Evolutionary conservation across 2,888 invertebrate species (phyloP).

Genomic region (Thelaira solivaga): DNA sequence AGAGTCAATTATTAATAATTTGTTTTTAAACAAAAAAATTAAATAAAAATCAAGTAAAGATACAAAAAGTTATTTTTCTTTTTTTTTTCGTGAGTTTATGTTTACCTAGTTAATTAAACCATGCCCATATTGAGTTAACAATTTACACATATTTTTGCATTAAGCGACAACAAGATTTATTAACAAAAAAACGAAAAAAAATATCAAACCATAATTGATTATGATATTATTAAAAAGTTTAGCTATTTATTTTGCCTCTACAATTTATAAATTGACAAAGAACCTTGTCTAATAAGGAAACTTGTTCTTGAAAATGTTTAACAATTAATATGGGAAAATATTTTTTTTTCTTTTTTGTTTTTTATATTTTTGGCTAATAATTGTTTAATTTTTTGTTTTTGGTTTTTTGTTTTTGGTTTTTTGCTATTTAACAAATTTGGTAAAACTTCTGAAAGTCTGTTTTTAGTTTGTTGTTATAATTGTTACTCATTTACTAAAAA

Average conservation of each 20-base stretch:
- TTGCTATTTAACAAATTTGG: slow-evolving; percentile 43
- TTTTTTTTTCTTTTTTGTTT: slow-evolving; percentile 3
- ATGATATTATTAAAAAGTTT: slow-evolving; percentile 47
- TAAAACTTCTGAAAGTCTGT: slow-evolving; percentile 44
- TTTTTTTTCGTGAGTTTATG: slow-evolving; percentile 14
- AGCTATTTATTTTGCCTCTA: slow-evolving; percentile 5
- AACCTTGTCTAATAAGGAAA: slow-evolving; percentile 60
- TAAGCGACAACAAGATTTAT: slow-evolving; percentile 24
- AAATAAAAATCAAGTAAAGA: not conserved
- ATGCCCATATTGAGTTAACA: slow-evolving; percentile 50
- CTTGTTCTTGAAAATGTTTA: slow-evolving; percentile 48
- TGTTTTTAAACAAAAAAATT: slow-evolving; percentile 13
- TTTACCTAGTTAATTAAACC: slow-evolving; percentile 48
- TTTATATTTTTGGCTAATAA: slow-evolving; percentile 57
- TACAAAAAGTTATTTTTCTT: not conserved
- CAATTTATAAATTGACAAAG: slow-evolving; percentile 49
- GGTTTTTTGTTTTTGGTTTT: not conserved
- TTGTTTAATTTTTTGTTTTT: not conserved
- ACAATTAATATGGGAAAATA: slow-evolving; percentile 51
- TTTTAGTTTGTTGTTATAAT: not conserved
- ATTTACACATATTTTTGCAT: slow-evolving; percentile 54
- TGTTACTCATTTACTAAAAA: not conserved
- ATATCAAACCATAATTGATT: slow-evolving; percentile 48
- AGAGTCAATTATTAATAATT: slow-evolving; percentile 49
- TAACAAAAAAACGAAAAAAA: slow-evolving; percentile 16